Evolutionary conservation across 2,113 vertebrate species (phyloP).

Genomic region (cat (Felis catus)): F.catus_Fca126_mat1.0 CM031424.1:11092501-11093000

Average conservation of each 20-base stretch:
- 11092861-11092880: not conserved
- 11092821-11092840: constrained; percentile 20
- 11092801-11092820: not conserved
- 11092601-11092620: not conserved
- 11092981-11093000: not conserved
- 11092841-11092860: constrained; percentile 30
- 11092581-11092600: not conserved
- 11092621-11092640: not conserved
- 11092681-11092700: not conserved
- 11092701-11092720: constrained; percentile 18
- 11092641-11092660: not conserved
- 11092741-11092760: not conserved
- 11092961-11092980: not conserved
- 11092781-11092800: constrained; percentile 20
- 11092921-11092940: constrained; percentile 31
- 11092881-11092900: not conserved
- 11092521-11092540: not conserved
- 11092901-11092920: not conserved
- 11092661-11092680: not conserved
- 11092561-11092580: not conserved
- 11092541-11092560: not conserved
- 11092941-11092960: not conserved
- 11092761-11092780: not conserved
- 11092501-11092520: not conserved
- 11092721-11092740: not conserved